phyloP scores from a whole-genome alignment of 2,113 vertebrate genomes.

The Stegostoma tigrinum region DNA sequence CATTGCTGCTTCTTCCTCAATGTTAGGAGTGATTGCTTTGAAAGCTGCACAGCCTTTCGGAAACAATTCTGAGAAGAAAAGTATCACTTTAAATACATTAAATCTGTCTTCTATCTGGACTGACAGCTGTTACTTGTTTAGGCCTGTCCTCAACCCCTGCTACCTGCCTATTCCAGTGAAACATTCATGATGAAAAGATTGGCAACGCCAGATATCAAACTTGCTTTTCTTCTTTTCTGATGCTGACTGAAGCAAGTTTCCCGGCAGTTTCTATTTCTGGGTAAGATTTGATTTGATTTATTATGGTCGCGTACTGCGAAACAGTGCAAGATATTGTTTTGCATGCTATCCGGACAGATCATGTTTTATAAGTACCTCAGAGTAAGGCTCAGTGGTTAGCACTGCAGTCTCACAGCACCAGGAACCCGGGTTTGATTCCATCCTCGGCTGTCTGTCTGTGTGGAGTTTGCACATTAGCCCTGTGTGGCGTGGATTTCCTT shows the following conservation, averaged over 20 bases:
- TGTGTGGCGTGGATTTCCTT: no score
- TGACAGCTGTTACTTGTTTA: not conserved
- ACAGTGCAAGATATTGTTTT: no score
- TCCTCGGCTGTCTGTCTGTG: no score
- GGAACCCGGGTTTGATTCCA: no score
- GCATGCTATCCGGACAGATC: no score
- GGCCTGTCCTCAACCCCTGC: not conserved
- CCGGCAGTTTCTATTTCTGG: not conserved
- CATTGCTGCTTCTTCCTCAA: conserved; percentile 94
- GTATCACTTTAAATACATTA: not conserved
- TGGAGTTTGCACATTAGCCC: no score
- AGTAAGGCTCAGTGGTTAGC: no score
- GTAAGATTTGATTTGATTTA: not conserved
- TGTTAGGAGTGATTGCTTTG: conserved; percentile 84
- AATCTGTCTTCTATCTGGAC: not conserved
- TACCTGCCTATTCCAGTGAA: not conserved
- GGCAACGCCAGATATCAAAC: not conserved
- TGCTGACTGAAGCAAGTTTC: not conserved
- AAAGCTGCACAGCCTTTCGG: conserved; percentile 78
- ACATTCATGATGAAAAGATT: not conserved
- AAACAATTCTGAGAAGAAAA: conserved; percentile 68
- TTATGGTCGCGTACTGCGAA: no score
- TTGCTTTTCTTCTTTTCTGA: not conserved
- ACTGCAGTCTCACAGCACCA: no score
- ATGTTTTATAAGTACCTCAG: no score